Percentiles rank a stretch among this genome's conserved stretches.
Conservation (phyloP, 2,113 vertebrate species). For the Daphoenositta chrysoptera region DNA sequence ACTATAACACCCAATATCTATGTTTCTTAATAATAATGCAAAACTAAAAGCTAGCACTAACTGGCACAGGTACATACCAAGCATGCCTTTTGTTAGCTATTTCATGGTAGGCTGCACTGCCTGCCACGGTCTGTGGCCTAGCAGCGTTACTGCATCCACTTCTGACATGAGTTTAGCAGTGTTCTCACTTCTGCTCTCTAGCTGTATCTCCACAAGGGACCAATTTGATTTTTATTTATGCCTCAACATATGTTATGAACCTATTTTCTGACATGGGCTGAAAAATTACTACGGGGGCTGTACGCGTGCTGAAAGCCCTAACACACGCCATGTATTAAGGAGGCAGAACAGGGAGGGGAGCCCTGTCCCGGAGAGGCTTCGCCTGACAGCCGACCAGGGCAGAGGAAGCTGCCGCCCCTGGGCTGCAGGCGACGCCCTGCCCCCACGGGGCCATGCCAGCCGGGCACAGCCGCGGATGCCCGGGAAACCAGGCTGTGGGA, state of each 20-base stretch:
- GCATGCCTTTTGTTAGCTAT: no score
- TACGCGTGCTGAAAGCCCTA: background rate
- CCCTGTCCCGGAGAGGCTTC: background rate
- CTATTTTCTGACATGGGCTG: background rate
- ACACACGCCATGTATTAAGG: accelerated
- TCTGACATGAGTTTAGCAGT: no score
- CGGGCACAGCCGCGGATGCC: background rate
- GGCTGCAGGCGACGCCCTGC: background rate
- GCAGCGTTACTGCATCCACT: no score
- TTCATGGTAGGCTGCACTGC: no score
- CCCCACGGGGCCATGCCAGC: background rate
- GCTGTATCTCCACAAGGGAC: no score
- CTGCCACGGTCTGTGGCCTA: no score
- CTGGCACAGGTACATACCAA: no score
- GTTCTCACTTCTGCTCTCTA: no score
- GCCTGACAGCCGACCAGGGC: background rate
- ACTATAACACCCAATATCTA: no score
- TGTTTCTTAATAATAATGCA: no score
- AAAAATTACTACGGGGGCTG: no score
- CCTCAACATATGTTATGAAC: background rate
- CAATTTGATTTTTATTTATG: background rate
- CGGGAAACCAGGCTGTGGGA: background rate
- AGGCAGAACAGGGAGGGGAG: background rate
- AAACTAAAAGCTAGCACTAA: no score
- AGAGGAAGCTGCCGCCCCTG: accelerated